These are phyloP conservation scores for Sinella curviseta DNA, from an alignment of 1,140 invertebrate genomes.

Conservation along the genomic window DNA sequence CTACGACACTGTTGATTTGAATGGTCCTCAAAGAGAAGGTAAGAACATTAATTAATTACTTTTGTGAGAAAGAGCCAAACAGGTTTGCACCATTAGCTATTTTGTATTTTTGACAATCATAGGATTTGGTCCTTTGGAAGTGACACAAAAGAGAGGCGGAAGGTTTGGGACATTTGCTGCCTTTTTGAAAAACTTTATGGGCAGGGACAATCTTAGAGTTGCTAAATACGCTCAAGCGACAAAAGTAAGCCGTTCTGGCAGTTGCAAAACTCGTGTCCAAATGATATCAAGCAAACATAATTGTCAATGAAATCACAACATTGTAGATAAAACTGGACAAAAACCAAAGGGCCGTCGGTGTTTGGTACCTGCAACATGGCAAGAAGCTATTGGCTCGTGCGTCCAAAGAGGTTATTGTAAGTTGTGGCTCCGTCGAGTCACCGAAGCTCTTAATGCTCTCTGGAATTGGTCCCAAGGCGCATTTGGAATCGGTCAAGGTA, in stretches of 20 bases:
- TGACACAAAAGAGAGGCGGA: slow-evolving; percentile 39
- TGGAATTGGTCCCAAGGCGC: slow-evolving; percentile 44
- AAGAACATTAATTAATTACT: not conserved
- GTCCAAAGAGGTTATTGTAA: slow-evolving; percentile 73
- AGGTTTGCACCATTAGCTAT: not conserved
- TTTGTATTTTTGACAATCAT: not conserved
- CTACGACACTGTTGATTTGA: slow-evolving; percentile 29
- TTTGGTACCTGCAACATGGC: slow-evolving; percentile 63
- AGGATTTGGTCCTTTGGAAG: slow-evolving; percentile 34
- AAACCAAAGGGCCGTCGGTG: slow-evolving; percentile 58
- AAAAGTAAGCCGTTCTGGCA: slow-evolving; percentile 35
- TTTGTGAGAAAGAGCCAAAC: not conserved
- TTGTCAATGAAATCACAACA: slow-evolving; percentile 17
- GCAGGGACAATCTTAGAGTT: slow-evolving; percentile 38
- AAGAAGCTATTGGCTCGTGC: slow-evolving; percentile 62
- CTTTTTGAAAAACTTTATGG: slow-evolving; percentile 29
- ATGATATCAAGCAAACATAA: not conserved
- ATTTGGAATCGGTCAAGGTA: slow-evolving; percentile 32
- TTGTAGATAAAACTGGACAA: slow-evolving; percentile 44
- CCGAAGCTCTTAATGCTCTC: slow-evolving; percentile 62
- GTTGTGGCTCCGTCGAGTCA: slow-evolving; percentile 72
- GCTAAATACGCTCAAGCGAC: slow-evolving; percentile 37
- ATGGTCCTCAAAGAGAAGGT: slow-evolving; percentile 35
- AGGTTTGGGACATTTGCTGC: slow-evolving; percentile 36
- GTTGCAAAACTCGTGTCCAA: not conserved